A percentile compares a stretch with the other conserved stretches of the same genome.
These are phyloP conservation scores for Drosophila subsilvestris DNA, from an alignment of 2,888 invertebrate genomes.

Conservation along the genomic window DNA sequence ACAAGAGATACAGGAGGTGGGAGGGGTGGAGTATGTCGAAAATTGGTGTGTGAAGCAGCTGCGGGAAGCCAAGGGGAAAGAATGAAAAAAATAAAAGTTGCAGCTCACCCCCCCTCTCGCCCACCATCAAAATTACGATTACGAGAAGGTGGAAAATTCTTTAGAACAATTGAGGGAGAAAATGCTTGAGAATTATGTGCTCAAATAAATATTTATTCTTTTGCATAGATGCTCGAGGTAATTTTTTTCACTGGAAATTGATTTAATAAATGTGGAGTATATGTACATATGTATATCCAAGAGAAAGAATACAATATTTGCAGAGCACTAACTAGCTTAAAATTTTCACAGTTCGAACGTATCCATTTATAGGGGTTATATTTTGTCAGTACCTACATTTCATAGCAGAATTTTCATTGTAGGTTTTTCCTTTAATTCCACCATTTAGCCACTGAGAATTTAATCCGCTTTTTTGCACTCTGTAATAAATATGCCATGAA, in stretches of 20 bases:
- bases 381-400: neutral
- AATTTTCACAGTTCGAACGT: too few relatives aligned
- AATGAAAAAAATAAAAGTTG: neutral
- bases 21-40: neutral
- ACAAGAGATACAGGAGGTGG: constrained; percentile 7
- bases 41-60: neutral
- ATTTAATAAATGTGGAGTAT: neutral
- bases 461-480: neutral
- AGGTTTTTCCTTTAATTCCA: neutral
- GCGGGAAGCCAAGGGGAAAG: neutral
- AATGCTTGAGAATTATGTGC: neutral
- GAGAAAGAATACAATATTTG: too few relatives aligned
- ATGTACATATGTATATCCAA: too few relatives aligned
- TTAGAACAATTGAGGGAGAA: neutral
- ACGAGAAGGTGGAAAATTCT: neutral
- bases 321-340: too few relatives aligned
- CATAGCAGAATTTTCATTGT: too few relatives aligned
- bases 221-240: neutral
- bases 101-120: neutral
- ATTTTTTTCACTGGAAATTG: neutral
- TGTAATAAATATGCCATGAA: neutral
- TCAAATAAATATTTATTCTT: neutral
- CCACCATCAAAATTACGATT: too few relatives aligned
- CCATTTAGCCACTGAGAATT: neutral
- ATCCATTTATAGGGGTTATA: too few relatives aligned